Evolutionary conservation across 2,888 invertebrate genomes (phyloP).

Genomic region (Chironomus riparius): DNA sequence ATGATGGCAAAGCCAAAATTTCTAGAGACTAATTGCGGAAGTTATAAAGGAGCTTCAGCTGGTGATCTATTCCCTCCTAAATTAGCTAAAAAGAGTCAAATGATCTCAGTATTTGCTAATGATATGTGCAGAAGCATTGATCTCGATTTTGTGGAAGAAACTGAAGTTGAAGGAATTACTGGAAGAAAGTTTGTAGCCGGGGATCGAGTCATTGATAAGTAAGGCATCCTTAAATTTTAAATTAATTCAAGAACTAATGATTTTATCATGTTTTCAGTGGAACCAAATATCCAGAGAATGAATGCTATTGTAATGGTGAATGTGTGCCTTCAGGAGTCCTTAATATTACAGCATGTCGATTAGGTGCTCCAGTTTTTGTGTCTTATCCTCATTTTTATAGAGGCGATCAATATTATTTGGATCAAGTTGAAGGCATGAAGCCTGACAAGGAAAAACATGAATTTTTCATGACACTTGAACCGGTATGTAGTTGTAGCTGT

Average conservation of each 20-base stretch:
- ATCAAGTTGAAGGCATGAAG: constrained; percentile 56
- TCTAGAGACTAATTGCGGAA: constrained; percentile 49
- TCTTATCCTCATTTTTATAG: constrained; percentile 77
- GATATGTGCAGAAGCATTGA: constrained; percentile 65
- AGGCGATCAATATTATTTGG: constrained; percentile 58
- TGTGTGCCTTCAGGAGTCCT: constrained; percentile 65
- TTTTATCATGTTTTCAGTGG: constrained; percentile 38
- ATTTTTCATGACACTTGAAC: constrained; percentile 67
- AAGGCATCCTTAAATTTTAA: no score
- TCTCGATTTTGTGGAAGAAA: constrained; percentile 52
- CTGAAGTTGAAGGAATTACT: constrained; percentile 48
- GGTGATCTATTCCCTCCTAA: constrained; percentile 72
- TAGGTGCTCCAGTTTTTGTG: constrained; percentile 72
- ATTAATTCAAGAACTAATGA: no score
- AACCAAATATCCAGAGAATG: constrained; percentile 49
- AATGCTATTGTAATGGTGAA: constrained; percentile 64
- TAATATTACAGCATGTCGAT: constrained; percentile 70
- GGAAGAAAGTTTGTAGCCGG: constrained; percentile 63
- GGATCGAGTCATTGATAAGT: constrained; percentile 55
- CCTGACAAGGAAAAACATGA: constrained; percentile 62
- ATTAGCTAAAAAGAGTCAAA: constrained; percentile 47
- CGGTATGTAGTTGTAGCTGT: constrained; percentile 47
- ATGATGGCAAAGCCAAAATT: constrained; percentile 48
- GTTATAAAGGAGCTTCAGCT: constrained; percentile 56
- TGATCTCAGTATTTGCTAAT: constrained; percentile 56